Conservation (phyloP, 2,888 invertebrate genomes). For the Parasteatoda lunata region DNA sequence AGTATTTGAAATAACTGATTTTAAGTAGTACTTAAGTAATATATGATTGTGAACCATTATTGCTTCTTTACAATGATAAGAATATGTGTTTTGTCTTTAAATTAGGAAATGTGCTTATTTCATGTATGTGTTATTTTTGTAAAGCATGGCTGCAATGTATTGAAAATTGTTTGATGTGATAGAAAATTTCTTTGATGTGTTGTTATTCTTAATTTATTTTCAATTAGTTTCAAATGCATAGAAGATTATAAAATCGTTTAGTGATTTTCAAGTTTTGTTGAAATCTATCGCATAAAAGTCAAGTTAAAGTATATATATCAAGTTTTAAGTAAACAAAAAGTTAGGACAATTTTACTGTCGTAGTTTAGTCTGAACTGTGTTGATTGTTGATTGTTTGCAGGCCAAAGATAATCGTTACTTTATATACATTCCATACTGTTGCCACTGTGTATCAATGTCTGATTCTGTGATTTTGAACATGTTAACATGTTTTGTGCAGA, state of each 20-base stretch:
- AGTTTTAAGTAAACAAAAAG: background rate
- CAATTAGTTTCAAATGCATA: background rate
- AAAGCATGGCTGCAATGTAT: background rate
- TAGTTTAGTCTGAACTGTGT: background rate
- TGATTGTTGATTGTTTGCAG: constrained; percentile 47
- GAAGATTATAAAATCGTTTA: background rate
- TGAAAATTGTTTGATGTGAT: background rate
- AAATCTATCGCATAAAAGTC: background rate
- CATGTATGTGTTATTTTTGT: background rate
- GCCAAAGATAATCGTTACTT: constrained; percentile 41
- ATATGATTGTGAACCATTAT: background rate
- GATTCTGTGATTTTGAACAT: constrained; percentile 63
- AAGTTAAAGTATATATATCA: no score
- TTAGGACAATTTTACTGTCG: background rate
- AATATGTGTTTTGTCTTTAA: background rate
- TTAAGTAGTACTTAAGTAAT: background rate
- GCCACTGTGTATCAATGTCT: constrained; percentile 60
- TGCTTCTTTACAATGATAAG: background rate
- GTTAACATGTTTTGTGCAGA: constrained; percentile 63
- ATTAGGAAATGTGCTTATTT: background rate
- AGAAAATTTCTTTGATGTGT: background rate
- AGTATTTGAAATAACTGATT: constrained; percentile 49
- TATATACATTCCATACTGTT: constrained; percentile 61
- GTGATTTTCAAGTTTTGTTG: background rate
- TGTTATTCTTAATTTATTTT: background rate